Evolutionary conservation across 2,113 vertebrate species (phyloP), one percentile per base, ranked within the genome.

Genomic region (Nothocercus nigrocapillus): DNA sequence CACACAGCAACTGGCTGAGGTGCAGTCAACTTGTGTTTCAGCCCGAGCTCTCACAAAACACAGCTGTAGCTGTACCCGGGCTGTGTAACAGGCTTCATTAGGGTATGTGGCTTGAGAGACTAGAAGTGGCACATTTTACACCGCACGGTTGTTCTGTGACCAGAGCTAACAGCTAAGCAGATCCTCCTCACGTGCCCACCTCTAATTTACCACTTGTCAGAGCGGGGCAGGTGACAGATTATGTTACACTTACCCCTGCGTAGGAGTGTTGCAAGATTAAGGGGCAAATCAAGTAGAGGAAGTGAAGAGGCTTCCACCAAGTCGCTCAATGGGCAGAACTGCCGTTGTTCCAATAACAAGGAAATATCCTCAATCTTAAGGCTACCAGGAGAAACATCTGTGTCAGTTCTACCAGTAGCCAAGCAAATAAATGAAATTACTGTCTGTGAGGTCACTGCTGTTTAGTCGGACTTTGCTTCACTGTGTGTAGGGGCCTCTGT

Each of bases 341-440:
- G 81, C 19, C 47, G 22, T 40, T 79, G 34, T 72, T 92, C 62
- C 38, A 68, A 76, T 20, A 19, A 59, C 53, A 77, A 78, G 42
- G 42, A 68, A 90, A 84, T 45, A 56, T 44, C 45, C 28, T 25
- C 81, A 32, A 64, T 83, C 24, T 88, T 58, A 78, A 80, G 91
- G 44, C 28, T 92, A 56, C 17, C 13, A 79, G 34, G 62, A 66
- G 58, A 66, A 10, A 28, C 80, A 49, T 77, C 85, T 47, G 34
- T 66, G 45, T 79, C 75, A 83, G 89, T 89, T 90, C 58, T 77
- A 80, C 30, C 22, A 69, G 72, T 76, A 93, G 82, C 85, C 58
- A 49, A 70, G 74, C n/a, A 87, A 64, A 94, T 89, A 53, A 66
- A 85, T 85, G 44, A 64, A 91, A 80, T 61, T 56, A 38, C 44